Percentiles rank a stretch among this genome's conserved stretches.
Evolutionary conservation across 2,797 vertebrate species (phyloP).

Genomic region (Microctenopoma stevenorrisi): DNA sequence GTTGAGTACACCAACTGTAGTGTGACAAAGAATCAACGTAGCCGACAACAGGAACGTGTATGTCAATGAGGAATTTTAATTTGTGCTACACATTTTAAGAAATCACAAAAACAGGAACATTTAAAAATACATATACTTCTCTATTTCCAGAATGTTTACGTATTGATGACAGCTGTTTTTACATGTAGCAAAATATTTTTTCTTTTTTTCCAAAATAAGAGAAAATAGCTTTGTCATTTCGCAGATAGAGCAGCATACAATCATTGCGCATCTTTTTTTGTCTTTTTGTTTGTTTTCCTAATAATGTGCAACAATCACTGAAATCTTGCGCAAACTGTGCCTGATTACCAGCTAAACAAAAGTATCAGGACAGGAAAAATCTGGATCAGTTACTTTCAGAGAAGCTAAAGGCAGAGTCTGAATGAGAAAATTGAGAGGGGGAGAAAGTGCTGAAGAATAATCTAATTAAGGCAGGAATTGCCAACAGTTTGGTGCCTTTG

Average conservation of each 20-base stretch:
- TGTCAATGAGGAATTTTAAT: conserved; percentile 80
- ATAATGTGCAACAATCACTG: conserved; percentile 75
- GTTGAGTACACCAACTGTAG: conserved; percentile 38
- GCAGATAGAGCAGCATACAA: conserved; percentile 80
- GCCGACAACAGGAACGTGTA: conserved; percentile 5
- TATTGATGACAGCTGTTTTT: conserved; percentile 75
- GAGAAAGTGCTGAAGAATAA: conserved; percentile 50
- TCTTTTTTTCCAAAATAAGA: conserved; percentile 66
- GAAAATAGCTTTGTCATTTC: conserved; percentile 79
- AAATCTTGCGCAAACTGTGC: conserved; percentile 64
- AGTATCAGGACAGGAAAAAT: conserved; percentile 34
- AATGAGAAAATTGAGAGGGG: conserved; percentile 16
- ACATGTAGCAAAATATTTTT: conserved; percentile 78
- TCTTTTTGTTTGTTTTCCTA: conserved; percentile 33
- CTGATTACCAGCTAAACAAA: conserved; percentile 61
- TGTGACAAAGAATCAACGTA: conserved; percentile 2
- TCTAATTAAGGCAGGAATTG: conserved; percentile 60
- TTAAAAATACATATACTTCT: conserved; percentile 82
- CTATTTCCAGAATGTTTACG: conserved; percentile 80
- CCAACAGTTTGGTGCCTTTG: conserved; percentile 54
- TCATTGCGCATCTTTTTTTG: conserved; percentile 64
- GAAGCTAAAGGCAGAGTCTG: conserved; percentile 61
- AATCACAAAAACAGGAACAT: conserved; percentile 82
- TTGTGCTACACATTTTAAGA: conserved; percentile 80
- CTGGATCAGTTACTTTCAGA: conserved; percentile 5